phyloP scores from a whole-genome alignment of 1,140 invertebrate species.

The Ganaspis sp. region DNA sequence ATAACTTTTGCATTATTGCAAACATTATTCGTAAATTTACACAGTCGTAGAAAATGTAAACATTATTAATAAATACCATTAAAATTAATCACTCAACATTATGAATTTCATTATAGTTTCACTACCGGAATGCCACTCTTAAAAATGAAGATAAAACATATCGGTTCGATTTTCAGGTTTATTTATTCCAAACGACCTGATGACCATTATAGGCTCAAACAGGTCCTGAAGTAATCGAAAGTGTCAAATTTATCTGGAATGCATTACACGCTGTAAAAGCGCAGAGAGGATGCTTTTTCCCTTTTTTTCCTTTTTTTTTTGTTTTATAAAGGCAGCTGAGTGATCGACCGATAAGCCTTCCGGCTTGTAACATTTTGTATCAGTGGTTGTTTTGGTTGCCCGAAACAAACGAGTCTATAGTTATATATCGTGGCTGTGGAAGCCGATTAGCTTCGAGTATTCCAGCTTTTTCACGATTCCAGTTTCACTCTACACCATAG shows the following conservation, averaged over 20 bases:
- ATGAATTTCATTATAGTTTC: no score
- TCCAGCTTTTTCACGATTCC: constrained; percentile 26
- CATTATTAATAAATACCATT: no score
- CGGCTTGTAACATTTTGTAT: constrained; percentile 27
- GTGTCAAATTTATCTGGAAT: constrained; percentile 25
- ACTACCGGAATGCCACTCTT: no score
- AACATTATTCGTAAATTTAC: no score
- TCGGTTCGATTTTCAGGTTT: not conserved
- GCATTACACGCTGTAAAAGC: constrained; percentile 24
- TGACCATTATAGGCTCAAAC: not conserved
- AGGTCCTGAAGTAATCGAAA: constrained; percentile 17
- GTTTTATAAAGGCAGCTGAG: not conserved
- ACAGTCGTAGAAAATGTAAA: no score
- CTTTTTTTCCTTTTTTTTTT: constrained; percentile 4
- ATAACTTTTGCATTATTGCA: no score
- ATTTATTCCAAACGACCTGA: not conserved
- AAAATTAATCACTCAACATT: no score
- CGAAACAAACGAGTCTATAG: constrained; percentile 28
- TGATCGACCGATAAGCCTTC: constrained; percentile 23
- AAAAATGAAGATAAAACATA: not conserved
- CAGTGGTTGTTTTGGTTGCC: constrained; percentile 15
- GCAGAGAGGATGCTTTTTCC: not conserved
- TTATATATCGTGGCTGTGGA: constrained; percentile 18
- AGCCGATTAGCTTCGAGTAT: constrained; percentile 22
- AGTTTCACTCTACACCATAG: not conserved